Evolutionary conservation across 2,888 invertebrate species (phyloP), one percentile per base, ranked within the genome.

Genomic region (Amblyjoppa proteus): DNA sequence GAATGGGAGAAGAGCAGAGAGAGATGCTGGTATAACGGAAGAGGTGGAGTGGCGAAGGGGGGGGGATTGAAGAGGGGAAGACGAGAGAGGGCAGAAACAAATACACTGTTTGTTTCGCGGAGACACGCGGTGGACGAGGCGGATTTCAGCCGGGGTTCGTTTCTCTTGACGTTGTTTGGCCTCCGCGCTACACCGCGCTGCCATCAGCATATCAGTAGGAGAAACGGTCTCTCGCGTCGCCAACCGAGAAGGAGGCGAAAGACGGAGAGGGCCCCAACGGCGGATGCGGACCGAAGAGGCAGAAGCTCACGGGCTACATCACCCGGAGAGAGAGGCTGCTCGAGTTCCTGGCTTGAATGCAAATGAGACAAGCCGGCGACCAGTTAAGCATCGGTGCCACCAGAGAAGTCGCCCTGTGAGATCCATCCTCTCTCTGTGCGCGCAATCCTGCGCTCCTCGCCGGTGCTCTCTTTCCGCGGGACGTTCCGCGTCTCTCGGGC

Each of bases 331-430:
- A 45, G 83, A 80, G 84, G 84, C 82, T 88, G 87, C 88, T 88
- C 87, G 88, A 88, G 88, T 88, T 87, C 87, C 83, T 85, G 87
- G 83, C 85, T 83, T 87, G 87, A 90, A 93, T 93, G 93, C 91
- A 93, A 92, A 93, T 92, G 90, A 92, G 93, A 93, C 91, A 92
- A 90, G 89, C 90, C 41, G 82, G 90, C 89, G 88, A 91, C 90
- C 89, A 90, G 91, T 90, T 91, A 91, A 90, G 88, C 90, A 89
- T 87, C 90, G 87, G 86, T 90, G 89, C 90, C 91, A 91, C 92
- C 91, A 88, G 90, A 86, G 90, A 89, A 90, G 91, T 90, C 87
- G 86, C 88, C 89, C 87, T 82, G 87, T 89, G 89, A 84, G 89
- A 92, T 92, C 91, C 90, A 90, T 92, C 89, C 86, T 75, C 78